Percentiles rank a stretch among this genome's conserved stretches.
Conservation (phyloP, 2,113 vertebrate genomes). For the Paramisgurnus dabryanus region DNA sequence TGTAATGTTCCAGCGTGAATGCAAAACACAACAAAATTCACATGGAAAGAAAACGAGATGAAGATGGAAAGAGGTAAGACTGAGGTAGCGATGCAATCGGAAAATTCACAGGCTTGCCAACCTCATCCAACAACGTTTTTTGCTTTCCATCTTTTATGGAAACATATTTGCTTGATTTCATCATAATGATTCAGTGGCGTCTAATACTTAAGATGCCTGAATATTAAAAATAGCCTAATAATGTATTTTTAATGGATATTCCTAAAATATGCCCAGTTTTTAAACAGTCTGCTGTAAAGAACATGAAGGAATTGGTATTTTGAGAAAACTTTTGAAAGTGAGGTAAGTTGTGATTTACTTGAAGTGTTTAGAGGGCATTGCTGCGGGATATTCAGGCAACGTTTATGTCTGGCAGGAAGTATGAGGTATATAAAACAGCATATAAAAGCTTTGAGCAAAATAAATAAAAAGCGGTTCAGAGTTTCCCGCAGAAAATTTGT, state of each 20-base stretch:
- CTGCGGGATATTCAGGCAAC: not conserved
- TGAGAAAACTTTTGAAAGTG: not conserved
- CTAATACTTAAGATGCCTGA: not conserved
- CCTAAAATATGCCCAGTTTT: conserved; percentile 2
- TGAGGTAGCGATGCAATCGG: conserved; percentile 1
- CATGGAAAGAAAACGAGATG: not conserved
- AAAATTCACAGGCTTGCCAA: conserved; percentile 32
- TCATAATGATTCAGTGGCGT: not conserved
- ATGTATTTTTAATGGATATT: not conserved
- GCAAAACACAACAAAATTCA: not conserved
- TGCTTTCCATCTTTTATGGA: not conserved
- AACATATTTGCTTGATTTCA: not conserved
- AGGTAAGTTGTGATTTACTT: not conserved
- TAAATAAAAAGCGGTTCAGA: too few relatives aligned
- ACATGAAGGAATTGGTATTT: not conserved
- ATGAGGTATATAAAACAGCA: not conserved
- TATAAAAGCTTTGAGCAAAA: not conserved
- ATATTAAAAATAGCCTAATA: not conserved
- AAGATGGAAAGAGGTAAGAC: not conserved
- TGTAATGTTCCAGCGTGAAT: too few relatives aligned
- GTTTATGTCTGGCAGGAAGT: not conserved
- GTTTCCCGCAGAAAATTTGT: too few relatives aligned
- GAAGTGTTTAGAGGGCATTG: not conserved
- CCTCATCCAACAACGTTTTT: not conserved
- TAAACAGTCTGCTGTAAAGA: not conserved